Evolutionary conservation across 2,888 invertebrate genomes (phyloP).

Genomic region (Sesia bembeciformis): DNA sequence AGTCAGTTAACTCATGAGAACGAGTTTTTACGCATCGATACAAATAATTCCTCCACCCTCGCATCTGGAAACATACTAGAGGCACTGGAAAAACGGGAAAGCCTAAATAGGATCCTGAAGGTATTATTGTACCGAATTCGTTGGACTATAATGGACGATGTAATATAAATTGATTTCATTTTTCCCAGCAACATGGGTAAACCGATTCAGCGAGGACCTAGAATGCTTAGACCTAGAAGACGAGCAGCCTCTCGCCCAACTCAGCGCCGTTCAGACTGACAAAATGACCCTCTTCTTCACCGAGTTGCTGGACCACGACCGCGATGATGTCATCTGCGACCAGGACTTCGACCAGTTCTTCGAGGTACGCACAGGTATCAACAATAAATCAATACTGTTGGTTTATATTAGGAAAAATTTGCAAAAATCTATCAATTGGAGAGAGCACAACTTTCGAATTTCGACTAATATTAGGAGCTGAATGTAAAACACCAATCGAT

Average conservation of each 20-base stretch:
- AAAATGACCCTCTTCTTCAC: constrained; percentile 83
- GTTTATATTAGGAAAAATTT: too few species aligned
- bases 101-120: not conserved
- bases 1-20: too few species aligned
- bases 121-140: not conserved
- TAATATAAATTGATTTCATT: not conserved
- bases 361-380: constrained; percentile 56
- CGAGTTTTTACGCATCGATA: too few species aligned
- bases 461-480: too few species aligned
- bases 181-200: constrained; percentile 81
- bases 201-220: constrained; percentile 80
- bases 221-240: constrained; percentile 70
- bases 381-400: too few species aligned
- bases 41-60: too few species aligned
- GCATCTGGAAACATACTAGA: too few species aligned
- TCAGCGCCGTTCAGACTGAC: constrained; percentile 78
- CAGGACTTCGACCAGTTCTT: constrained; percentile 81
- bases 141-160: too few species aligned
- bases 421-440: too few species aligned
- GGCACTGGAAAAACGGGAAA: too few species aligned
- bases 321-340: constrained; percentile 80
- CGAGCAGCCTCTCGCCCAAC: constrained; percentile 60
- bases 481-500: too few species aligned
- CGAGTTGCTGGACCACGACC: constrained; percentile 80
- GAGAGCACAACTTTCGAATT: too few species aligned